phyloP scores from a whole-genome alignment of 2,797 vertebrate genomes.

The Chloroceryle amazona region DNA sequence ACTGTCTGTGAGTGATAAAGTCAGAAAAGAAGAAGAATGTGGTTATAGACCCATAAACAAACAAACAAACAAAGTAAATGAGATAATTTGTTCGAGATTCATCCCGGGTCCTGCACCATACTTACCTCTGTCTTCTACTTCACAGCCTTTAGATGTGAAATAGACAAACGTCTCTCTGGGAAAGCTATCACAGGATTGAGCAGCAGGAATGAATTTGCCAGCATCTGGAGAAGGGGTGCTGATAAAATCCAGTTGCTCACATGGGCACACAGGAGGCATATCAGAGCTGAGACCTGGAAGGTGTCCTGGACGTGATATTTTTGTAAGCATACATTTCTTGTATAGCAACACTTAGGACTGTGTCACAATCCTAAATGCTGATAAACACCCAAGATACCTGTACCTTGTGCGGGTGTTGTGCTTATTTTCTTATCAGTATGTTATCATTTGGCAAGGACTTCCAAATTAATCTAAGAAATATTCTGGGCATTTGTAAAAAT shows the following conservation, averaged over 20 bases:
- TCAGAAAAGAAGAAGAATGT: background rate
- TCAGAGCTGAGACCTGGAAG: background rate
- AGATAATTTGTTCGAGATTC: background rate
- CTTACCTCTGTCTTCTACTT: background rate
- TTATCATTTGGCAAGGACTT: constrained; percentile 51
- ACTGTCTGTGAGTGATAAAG: background rate
- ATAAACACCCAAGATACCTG: background rate
- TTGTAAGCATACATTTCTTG: background rate
- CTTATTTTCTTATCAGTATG: constrained; percentile 31
- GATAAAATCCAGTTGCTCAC: background rate
- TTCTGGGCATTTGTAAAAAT: constrained; percentile 67
- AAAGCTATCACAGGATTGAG: background rate
- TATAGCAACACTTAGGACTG: background rate
- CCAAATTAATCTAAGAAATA: constrained; percentile 57
- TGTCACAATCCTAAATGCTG: background rate
- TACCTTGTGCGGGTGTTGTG: background rate
- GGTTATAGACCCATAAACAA: background rate
- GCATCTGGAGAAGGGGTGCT: background rate
- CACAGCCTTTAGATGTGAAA: background rate
- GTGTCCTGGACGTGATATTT: background rate
- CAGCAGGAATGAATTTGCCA: background rate
- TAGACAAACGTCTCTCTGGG: background rate
- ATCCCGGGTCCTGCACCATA: background rate
- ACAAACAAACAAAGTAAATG: background rate
- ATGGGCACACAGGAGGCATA: rapidly evolving